Conservation (phyloP, 2,797 vertebrate genomes). For the Loris lydekkerianus region DNA sequence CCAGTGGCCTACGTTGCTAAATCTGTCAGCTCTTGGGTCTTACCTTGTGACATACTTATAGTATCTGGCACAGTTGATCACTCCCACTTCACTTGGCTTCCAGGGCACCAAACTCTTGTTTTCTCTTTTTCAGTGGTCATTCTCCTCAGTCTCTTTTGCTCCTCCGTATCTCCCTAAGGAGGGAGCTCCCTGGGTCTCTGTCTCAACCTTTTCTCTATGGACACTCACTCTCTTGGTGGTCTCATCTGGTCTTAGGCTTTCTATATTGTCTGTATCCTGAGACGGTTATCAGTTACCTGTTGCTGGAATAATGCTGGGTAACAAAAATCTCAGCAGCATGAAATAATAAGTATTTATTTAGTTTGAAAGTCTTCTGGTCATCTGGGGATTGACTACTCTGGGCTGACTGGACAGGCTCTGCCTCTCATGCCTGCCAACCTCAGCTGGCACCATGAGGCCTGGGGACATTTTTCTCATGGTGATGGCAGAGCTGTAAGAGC, state of each 20-base stretch:
- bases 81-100: neutral
- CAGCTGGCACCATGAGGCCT: neutral
- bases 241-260: neutral
- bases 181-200: neutral
- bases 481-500: neutral
- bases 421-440: neutral
- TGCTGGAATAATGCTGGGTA: neutral
- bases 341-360: neutral
- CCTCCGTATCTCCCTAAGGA: neutral
- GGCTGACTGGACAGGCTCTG: neutral
- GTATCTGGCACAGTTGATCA: neutral
- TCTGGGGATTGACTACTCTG: neutral
- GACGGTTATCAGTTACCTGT: neutral
- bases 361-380: neutral
- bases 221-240: neutral
- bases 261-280: neutral
- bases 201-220: neutral
- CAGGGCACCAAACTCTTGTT: neutral
- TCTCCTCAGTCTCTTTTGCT: neutral
- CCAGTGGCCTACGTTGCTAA: neutral
- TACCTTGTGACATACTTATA: neutral
- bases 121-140: neutral
- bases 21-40: neutral
- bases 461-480: neutral
- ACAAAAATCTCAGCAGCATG: neutral